Base-by-base conservation (phyloP, 2,113 vertebrate species). In the Nipponia nippon region DNA sequence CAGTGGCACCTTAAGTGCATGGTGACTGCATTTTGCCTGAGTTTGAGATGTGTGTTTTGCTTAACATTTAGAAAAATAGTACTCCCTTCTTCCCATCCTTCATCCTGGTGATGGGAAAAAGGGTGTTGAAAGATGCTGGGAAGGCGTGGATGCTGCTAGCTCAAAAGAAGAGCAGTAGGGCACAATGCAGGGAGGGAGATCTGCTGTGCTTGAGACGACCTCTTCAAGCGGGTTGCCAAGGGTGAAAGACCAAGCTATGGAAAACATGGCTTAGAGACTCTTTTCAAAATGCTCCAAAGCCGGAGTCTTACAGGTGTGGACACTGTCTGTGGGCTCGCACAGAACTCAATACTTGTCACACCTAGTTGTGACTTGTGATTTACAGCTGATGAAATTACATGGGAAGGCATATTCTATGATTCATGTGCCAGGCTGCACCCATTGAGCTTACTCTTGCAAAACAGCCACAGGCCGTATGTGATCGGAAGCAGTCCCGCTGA, bases 401-500 rank as follows among this genome's bases (percentile, higher is more conserved):
- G 1, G 38, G 26, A 86, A 93, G 65, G n/a, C 58, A 26, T 5
- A 23, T 19, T 38, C 47, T 79, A 32, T 42, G 85, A 93, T 47
- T 53, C 78, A 32, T 13, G 13, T 1, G 0, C 4, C 8, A 63
- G 30, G 38, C 73, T 85, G 69, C 38, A 30, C 27, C 38, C 36
- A 52, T 17, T 22, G 50, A 0, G 2, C 90, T 83, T 80, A 49
- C 29, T 76, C 27, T 34, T 66, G 72, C 88, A 83, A 36, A 90
- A 22, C 62, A 87, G 29, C 66, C 1, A 0, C 20, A 59, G 66
- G 53, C 7, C 0, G 9, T 21, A 23, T 1, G 4, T 36, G 62
- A 80, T 50, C 2, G 1, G 82, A 82, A 83, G 55, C 0, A 1
- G 18, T 40, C 47, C 52, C 1, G 0, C 85, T 76, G 70, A 50